A percentile compares a stretch with the other conserved stretches of the same genome.
Evolutionary conservation across 2,113 vertebrate species (phyloP).

Genomic region (Pomatostomus ruficeps): DNA sequence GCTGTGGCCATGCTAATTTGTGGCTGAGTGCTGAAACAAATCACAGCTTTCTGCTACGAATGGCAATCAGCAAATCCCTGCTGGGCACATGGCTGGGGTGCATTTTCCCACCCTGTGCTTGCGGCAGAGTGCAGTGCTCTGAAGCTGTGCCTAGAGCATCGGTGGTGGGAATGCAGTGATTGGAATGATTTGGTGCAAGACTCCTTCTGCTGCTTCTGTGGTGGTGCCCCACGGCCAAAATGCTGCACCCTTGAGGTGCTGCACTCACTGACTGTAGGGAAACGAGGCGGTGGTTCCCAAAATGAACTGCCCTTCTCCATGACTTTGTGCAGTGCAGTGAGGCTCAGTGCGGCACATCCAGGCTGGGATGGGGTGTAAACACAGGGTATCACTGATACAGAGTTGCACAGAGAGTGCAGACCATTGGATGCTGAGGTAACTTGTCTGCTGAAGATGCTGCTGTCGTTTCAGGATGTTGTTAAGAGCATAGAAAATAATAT

Average conservation of each 20-base stretch:
- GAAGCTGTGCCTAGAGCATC: not conserved
- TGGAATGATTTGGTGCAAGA: not conserved
- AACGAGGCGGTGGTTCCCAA: fast-evolving
- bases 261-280: not conserved
- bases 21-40: not conserved
- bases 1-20: not conserved
- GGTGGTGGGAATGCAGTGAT: not conserved
- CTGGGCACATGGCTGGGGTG: not conserved
- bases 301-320: not conserved
- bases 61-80: not conserved
- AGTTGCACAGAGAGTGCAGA: not conserved
- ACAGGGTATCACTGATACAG: not conserved
- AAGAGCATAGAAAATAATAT: not conserved
- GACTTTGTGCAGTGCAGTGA: not conserved
- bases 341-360: not conserved
- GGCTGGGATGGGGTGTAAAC: fast-evolving
- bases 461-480: not conserved
- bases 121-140: not conserved
- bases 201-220: not conserved
- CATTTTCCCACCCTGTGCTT: not conserved
- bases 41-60: slow-evolving; percentile 37
- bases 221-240: not conserved
- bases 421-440: not conserved
- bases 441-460: not conserved
- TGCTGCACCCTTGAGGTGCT: not conserved